These are phyloP conservation scores for Prionace glauca DNA, from an alignment of 2,797 vertebrate species.

Conservation along the genomic window DNA sequence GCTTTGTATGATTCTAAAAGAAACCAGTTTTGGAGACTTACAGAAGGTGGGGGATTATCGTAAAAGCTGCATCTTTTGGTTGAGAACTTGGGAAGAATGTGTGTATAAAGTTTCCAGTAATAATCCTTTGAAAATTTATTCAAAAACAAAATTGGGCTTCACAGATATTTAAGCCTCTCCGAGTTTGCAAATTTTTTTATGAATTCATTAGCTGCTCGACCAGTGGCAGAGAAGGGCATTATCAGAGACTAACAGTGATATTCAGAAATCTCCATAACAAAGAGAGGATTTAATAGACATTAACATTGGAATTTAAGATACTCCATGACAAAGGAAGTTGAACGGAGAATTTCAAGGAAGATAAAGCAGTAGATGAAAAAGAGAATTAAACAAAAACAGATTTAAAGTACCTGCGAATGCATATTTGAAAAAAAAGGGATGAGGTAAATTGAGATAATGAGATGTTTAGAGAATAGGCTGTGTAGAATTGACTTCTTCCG, in stretches of 20 bases:
- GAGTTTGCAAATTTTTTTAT: slow-evolving; percentile 21
- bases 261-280: slow-evolving; percentile 35
- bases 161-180: not conserved
- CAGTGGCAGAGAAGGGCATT: slow-evolving; percentile 21
- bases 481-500: not conserved
- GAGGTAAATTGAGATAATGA: slow-evolving; percentile 29
- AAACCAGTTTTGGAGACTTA: not conserved
- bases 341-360: slow-evolving; percentile 16
- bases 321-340: slow-evolving; percentile 9
- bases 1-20: not conserved
- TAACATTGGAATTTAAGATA: slow-evolving; percentile 35
- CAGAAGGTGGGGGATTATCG: not conserved
- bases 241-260: slow-evolving; percentile 13
- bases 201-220: slow-evolving; percentile 21
- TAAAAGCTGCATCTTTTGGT: not conserved
- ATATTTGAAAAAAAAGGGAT: not conserved
- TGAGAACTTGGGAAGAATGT: not conserved
- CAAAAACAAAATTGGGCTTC: slow-evolving; percentile 26
- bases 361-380: slow-evolving; percentile 23
- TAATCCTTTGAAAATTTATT: slow-evolving; percentile 19
- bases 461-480: not conserved
- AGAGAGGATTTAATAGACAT: slow-evolving; percentile 28
- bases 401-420: not conserved
- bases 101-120: not conserved
- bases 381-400: slow-evolving; percentile 31